A percentile compares a stretch with the other conserved stretches of the same genome.
phyloP scores from a whole-genome alignment of 2,113 vertebrate genomes.

The Corapipo altera region DNA sequence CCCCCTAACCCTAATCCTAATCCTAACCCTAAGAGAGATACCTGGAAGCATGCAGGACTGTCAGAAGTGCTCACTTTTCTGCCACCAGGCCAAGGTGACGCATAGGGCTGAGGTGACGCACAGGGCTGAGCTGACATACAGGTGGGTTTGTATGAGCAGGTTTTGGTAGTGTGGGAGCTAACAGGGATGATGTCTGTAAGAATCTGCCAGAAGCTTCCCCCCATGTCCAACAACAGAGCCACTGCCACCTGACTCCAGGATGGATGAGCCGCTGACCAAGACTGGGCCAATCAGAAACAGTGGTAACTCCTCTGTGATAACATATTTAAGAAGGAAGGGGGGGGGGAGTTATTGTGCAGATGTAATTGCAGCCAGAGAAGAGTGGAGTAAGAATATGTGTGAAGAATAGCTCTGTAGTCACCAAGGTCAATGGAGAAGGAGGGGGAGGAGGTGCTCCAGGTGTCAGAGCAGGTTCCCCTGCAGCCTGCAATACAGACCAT shows the following conservation, averaged over 20 bases:
- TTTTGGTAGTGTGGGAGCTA: not conserved
- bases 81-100: fast-evolving
- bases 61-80: fast-evolving
- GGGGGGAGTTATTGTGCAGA: not conserved
- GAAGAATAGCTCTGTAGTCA: no score
- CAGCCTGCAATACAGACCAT: no score
- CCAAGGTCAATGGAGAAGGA: not conserved
- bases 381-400: not conserved
- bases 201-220: no score
- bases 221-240: no score
- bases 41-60: fast-evolving
- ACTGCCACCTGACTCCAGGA: no score
- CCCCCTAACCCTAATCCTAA: no score
- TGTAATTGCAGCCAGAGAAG: not conserved
- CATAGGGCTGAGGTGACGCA: not conserved
- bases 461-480: not conserved
- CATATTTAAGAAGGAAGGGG: no score
- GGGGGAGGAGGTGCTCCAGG: not conserved
- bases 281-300: no score
- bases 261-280: no score
- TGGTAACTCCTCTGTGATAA: not conserved
- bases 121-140: not conserved
- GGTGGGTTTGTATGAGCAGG: not conserved
- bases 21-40: not conserved
- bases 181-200: no score